phyloP scores from a whole-genome alignment of 2,113 vertebrate genomes.

The Acanthisitta chloris region DNA sequence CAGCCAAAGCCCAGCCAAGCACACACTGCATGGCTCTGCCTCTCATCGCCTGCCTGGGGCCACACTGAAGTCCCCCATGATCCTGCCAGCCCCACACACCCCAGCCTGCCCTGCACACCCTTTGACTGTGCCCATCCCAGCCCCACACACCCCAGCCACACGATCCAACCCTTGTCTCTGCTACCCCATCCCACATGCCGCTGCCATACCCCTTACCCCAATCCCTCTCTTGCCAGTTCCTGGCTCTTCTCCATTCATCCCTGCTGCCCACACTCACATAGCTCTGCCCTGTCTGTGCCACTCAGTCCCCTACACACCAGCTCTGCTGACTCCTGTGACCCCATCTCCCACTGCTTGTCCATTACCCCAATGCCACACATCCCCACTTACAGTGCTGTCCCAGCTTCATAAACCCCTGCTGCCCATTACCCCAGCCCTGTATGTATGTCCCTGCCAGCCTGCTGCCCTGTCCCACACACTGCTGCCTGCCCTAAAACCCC shows the following conservation, averaged over 20 bases:
- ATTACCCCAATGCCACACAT: not conserved
- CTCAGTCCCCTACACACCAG: not conserved
- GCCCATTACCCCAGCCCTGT: not conserved
- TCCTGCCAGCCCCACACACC: not conserved
- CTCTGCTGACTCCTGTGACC: not conserved
- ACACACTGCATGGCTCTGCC: fast-evolving
- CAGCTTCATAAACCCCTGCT: not conserved
- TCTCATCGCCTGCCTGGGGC: not conserved
- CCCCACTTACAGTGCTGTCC: not conserved
- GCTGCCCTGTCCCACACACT: not conserved
- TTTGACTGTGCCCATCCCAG: not conserved
- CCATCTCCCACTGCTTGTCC: not conserved
- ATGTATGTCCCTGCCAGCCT: not conserved
- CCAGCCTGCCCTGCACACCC: not conserved
- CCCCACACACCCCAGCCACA: not conserved
- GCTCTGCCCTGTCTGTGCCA: not conserved
- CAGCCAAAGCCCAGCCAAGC: not conserved
- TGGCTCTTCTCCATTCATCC: not conserved
- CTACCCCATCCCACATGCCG: not conserved
- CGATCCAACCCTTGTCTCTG: not conserved
- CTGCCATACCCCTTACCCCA: not conserved
- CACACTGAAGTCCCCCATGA: not conserved
- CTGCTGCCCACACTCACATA: not conserved
- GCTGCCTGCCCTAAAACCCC: not conserved
- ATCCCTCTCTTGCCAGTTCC: not conserved